These are phyloP conservation scores for Diorhabda carinulata DNA, from an alignment of 1,140 invertebrate species.

Conservation along the genomic window DNA sequence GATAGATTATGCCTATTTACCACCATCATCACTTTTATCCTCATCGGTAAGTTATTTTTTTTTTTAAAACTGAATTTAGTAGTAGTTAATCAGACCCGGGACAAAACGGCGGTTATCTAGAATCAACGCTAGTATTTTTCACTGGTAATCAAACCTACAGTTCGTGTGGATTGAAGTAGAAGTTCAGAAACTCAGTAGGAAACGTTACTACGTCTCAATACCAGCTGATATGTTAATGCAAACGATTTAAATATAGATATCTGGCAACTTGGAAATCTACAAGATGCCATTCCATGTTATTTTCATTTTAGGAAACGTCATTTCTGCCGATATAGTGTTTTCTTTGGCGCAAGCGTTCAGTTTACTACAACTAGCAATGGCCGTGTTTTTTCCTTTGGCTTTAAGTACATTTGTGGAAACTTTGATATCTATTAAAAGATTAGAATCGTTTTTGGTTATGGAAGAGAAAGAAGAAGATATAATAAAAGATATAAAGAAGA, in stretches of 20 bases:
- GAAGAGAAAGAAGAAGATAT: constrained; percentile 53
- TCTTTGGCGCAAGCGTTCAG: constrained; percentile 70
- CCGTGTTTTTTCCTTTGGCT: constrained; percentile 69
- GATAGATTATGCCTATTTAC: constrained; percentile 71
- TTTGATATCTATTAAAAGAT: constrained; percentile 63
- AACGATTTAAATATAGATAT: not conserved
- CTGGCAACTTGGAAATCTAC: too few relatives aligned
- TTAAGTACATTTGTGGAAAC: constrained; percentile 64
- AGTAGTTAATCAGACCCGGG: too few relatives aligned
- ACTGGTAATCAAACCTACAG: too few relatives aligned
- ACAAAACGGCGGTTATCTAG: too few relatives aligned
- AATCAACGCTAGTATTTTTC: too few relatives aligned
- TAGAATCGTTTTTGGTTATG: constrained; percentile 59
- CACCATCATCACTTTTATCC: constrained; percentile 65
- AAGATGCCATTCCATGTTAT: too few relatives aligned
- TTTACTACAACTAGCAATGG: constrained; percentile 58
- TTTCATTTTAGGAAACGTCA: constrained; percentile 51
- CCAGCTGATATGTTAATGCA: not conserved
- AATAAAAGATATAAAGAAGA: constrained; percentile 32
- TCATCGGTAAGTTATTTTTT: constrained; percentile 47
- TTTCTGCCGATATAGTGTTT: constrained; percentile 68
- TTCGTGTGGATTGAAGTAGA: too few relatives aligned
- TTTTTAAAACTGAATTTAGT: too few relatives aligned
- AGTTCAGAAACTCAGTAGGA: too few relatives aligned
- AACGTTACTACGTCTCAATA: too few relatives aligned